These are phyloP conservation scores for Mormyrops attenuatus DNA, from an alignment of 2,797 vertebrate species.

Conservation along the genomic window DNA sequence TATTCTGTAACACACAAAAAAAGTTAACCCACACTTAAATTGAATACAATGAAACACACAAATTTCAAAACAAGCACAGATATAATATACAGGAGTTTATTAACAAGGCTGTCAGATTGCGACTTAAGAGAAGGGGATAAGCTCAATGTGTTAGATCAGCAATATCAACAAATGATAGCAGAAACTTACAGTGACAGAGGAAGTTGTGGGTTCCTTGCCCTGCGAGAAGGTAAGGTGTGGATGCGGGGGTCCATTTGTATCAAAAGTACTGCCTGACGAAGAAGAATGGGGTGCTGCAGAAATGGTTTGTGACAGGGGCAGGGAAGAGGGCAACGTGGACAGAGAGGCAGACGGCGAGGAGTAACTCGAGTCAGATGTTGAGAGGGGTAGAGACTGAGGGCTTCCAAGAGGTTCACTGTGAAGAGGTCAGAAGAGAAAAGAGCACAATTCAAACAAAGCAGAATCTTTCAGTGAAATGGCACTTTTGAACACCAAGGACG, in stretches of 20 bases:
- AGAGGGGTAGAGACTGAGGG: slow-evolving; percentile 69
- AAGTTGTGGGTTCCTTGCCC: slow-evolving; percentile 58
- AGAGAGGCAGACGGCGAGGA: slow-evolving; percentile 71
- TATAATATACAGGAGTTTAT: neutral
- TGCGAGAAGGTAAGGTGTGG: slow-evolving; percentile 60
- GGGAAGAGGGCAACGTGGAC: slow-evolving; percentile 61
- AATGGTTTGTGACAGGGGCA: slow-evolving; percentile 55
- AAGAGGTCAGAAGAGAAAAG: neutral
- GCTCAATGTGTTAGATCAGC: neutral
- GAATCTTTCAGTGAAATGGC: neutral
- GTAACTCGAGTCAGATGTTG: slow-evolving; percentile 72
- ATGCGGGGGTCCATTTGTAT: slow-evolving; percentile 57
- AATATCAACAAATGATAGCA: neutral
- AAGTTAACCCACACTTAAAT: neutral
- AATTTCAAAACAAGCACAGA: neutral
- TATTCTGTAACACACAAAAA: slow-evolving; percentile 70
- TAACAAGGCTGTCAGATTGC: neutral
- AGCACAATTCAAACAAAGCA: neutral
- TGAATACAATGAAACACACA: neutral
- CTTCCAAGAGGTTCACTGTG: slow-evolving; percentile 79
- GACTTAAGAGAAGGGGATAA: neutral
- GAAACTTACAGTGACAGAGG: slow-evolving; percentile 67
- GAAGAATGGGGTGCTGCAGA: slow-evolving; percentile 31
- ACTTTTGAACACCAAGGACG: neutral
- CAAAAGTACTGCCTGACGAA: slow-evolving; percentile 59